phyloP scores from a whole-genome alignment of 1,140 invertebrate species.

The Cheumatopsyche charites region DNA sequence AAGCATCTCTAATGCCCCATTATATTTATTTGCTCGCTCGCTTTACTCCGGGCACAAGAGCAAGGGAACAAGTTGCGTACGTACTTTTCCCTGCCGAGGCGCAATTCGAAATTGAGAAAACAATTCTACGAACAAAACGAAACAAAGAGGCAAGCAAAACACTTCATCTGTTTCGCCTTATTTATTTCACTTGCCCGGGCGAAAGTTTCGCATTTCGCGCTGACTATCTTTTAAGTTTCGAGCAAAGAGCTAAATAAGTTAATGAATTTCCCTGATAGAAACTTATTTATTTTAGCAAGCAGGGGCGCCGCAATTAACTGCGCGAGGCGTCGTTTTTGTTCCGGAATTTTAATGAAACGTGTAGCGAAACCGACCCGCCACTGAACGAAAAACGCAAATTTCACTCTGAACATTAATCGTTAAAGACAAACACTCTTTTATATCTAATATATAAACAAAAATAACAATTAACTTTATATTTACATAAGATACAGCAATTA shows the following conservation, averaged over 20 bases:
- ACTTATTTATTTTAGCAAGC: constrained; percentile 2
- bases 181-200: background rate
- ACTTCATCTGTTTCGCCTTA: background rate
- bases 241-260: background rate
- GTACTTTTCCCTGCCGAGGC: too few species aligned
- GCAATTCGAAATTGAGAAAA: background rate
- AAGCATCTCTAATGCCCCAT: background rate
- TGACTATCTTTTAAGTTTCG: background rate
- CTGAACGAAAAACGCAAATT: background rate
- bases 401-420: too few species aligned
- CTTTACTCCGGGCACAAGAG: background rate
- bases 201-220: constrained; percentile 4
- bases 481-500: too few species aligned
- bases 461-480: too few species aligned
- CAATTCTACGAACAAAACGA: background rate
- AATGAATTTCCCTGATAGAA: constrained; percentile 9
- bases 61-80: background rate
- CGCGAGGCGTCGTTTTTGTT: background rate
- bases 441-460: too few species aligned
- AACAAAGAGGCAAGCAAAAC: too few species aligned
- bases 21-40: background rate
- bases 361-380: background rate
- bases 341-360: background rate
- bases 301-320: background rate
- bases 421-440: too few species aligned